Conservation (phyloP, 2,888 invertebrate species). For the Drymonia ruficornis region DNA sequence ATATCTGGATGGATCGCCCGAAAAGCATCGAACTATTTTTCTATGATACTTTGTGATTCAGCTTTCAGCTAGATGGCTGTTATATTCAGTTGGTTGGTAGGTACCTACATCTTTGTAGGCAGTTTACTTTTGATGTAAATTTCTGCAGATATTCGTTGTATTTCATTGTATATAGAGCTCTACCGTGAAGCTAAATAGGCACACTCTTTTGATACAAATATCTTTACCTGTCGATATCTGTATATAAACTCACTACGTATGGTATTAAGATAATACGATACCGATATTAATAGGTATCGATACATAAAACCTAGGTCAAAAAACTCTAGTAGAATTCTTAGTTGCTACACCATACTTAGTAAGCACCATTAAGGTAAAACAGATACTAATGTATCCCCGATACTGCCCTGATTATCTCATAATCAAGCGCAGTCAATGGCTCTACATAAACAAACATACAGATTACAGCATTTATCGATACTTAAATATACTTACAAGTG, state of each 20-base stretch:
- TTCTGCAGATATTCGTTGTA: background rate
- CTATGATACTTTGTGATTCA: conserved; percentile 11
- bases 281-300: no score
- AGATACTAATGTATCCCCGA: background rate
- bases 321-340: no score
- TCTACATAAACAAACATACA: background rate
- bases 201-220: no score
- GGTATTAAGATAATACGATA: no score
- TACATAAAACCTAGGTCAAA: no score
- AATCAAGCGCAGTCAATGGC: background rate
- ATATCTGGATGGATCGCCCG: conserved; percentile 26
- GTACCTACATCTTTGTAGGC: conserved; percentile 2
- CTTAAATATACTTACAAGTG: conserved; percentile 8
- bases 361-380: background rate
- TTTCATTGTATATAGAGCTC: background rate
- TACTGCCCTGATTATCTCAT: conserved; percentile 1
- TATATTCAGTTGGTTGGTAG: conserved; percentile 7
- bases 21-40: conserved; percentile 30
- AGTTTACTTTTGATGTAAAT: background rate
- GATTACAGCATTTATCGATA: background rate
- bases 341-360: no score
- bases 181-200: no score
- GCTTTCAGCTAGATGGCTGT: background rate
- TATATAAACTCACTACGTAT: no score
- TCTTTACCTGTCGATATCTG: no score